A percentile compares a stretch with the other conserved stretches of the same genome.
phyloP scores from a whole-genome alignment of 1,140 invertebrate genomes.

The Elymnias hypermnestra region DNA sequence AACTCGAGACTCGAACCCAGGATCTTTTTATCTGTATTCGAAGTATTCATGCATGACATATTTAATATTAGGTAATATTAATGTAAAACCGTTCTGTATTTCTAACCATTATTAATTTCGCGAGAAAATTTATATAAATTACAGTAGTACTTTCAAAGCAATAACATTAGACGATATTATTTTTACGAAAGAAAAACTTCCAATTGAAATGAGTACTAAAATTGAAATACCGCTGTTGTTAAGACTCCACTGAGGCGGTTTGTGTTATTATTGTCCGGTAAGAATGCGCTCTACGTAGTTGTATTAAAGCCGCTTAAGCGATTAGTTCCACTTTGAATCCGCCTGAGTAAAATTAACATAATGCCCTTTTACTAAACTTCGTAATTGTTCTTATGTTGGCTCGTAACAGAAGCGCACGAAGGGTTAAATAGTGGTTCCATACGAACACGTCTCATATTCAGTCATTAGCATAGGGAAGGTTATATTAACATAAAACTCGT shows the following conservation, averaged over 20 bases:
- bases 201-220: constrained; percentile 7
- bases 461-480: constrained; percentile 46
- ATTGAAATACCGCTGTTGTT: neutral
- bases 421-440: constrained; percentile 36
- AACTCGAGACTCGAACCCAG: too few relatives aligned
- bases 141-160: neutral
- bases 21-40: too few relatives aligned
- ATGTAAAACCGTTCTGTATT: too few relatives aligned
- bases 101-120: too few relatives aligned
- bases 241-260: neutral
- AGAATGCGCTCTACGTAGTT: neutral
- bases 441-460: constrained; percentile 38
- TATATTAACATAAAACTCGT: constrained; percentile 58
- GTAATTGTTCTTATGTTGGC: constrained; percentile 26
- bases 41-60: too few relatives aligned
- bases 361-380: constrained; percentile 22
- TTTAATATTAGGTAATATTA: too few relatives aligned
- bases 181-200: constrained; percentile 4
- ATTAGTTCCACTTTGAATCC: constrained; percentile 14
- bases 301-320: constrained; percentile 17
- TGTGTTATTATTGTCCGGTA: too few relatives aligned
- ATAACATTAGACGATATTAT: neutral
- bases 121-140: neutral
- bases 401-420: constrained; percentile 21
- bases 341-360: constrained; percentile 23